Base-by-base conservation (phyloP, 1,140 invertebrate genomes). In the Bicyclus anynana region DNA sequence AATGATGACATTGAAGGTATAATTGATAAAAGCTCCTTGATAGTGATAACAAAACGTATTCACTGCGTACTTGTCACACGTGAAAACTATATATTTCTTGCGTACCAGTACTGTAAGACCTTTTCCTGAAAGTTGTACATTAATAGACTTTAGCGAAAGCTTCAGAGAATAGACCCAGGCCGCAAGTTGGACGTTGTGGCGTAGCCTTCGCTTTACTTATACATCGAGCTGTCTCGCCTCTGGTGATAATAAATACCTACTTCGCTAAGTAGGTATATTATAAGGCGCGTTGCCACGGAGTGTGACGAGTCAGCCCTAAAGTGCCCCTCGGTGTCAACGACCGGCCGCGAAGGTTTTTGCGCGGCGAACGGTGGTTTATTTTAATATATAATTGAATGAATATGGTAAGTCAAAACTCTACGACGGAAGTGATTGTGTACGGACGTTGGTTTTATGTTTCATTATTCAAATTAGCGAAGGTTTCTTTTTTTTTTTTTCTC, bases 271-370 rank as follows among this genome's bases (percentile, higher is more conserved):
- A 67, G 44, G 62, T 67, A 71, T 78, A 74, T 79, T 72, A 72
- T 72, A 71, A 75, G 67, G 66, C 72, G 63, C 70, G 63, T 62
- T 76, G 69, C 74, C 72, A 59, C 73, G 74, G 67, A 74, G 82
- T 83, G 72, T 84, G 78, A 83, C 76, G 80, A 79, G 80, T 69
- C 73, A 83, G 77, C 84, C 82, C 82, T 87, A 85, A 84, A 82
- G 82, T 84, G 80, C 80, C 80, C 79, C 84, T 75, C 69, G 69
- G 74, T 74, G 83, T 85, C 84, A 79, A 77, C 70, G 84, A 84
- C 84, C 84, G 79, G 63, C 73, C 70, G 75, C 74, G 69, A 81
- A 87, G 84, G 84, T 87, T 87, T 84, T 85, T 85, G 80, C 84
- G 78, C 77, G 69, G 74, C 71, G 75, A 77, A 76, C 74, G 76